Evolutionary conservation across 2,797 vertebrate species (phyloP).

Genomic region (Mus minutoides): DNA sequence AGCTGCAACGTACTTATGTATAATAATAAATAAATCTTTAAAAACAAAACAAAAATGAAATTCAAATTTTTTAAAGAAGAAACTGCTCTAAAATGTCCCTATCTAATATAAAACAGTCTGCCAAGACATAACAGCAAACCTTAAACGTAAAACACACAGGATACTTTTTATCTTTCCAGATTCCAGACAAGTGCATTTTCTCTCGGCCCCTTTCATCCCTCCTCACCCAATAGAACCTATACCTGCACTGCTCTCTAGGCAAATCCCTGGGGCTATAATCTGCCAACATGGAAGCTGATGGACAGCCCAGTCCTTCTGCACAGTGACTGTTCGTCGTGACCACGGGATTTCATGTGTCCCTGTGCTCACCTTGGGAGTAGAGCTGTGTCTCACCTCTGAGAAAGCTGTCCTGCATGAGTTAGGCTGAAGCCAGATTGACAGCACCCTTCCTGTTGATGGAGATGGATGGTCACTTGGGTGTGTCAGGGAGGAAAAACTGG

Average conservation of each 20-base stretch:
- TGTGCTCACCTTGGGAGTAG: neutral
- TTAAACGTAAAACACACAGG: neutral
- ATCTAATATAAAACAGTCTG: neutral
- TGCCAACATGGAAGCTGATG: neutral
- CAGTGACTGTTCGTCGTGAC: neutral
- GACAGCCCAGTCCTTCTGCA: neutral
- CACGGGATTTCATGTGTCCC: neutral
- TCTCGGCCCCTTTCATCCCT: neutral
- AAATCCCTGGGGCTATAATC: neutral
- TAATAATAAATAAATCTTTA: too few relatives aligned
- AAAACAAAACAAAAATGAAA: neutral
- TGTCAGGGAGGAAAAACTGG: neutral
- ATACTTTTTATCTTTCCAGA: neutral
- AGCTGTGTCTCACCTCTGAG: neutral
- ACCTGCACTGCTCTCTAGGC: accelerated
- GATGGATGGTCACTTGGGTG: neutral
- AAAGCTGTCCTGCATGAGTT: neutral
- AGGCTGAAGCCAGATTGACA: accelerated
- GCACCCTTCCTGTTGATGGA: neutral
- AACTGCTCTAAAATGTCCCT: neutral
- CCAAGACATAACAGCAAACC: neutral
- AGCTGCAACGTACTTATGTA: too few relatives aligned
- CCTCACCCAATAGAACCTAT: neutral
- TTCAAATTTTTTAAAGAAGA: neutral
- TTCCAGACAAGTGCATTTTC: neutral